Base-by-base conservation (phyloP, 2,113 vertebrate genomes). In the Aegypius monachus region DNA sequence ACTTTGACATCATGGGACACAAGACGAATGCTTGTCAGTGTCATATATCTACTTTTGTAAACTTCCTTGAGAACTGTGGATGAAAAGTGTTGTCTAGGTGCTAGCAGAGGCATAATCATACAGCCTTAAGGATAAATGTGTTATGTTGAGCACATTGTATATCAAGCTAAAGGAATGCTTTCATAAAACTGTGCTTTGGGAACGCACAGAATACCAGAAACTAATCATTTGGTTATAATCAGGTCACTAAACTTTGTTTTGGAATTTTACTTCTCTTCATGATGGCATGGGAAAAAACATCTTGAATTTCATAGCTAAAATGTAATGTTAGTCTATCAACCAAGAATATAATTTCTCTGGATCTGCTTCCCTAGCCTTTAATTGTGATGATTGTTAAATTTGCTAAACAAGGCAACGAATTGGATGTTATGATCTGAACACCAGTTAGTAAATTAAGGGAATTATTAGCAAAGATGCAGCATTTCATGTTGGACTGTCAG, bases 91-190 rank as follows among this genome's bases (percentile, higher is more conserved):
- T 90, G 62, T 84, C 79, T 81, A 73, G 85, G 62, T 96, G 72
- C 70, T 93, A 90, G 81, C 78, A 96, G 92, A 96, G 74, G 40
- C 74, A 58, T 93, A 81, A 77, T 90, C 55, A 85, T 58, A 61
- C 62, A 95, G 59, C 73, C 88, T 65, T 94, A 95, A 78, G 94
- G 94, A 93, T 79, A 84, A 83, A 91, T 31, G 34, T 82, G 83
- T 32, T 40, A 45, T 55, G 40, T 82, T 90, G 84, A 95, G 73
- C 34, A 70, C 56, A 72, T 70, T 2, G 0, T 82, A 87, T 92
- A 90, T 93, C 81, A 91, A 56, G 31, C 65, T 90, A 65, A 86
- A 94, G 74, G 34, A 88, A 70, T 63, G 47, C 45, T 92, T 93
- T 95, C 47, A 63, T 91, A 88, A 80, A 91, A 32, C 52, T 56